Base-by-base conservation (phyloP, 1,140 invertebrate genomes). In the Hypothenemus hampei region DNA sequence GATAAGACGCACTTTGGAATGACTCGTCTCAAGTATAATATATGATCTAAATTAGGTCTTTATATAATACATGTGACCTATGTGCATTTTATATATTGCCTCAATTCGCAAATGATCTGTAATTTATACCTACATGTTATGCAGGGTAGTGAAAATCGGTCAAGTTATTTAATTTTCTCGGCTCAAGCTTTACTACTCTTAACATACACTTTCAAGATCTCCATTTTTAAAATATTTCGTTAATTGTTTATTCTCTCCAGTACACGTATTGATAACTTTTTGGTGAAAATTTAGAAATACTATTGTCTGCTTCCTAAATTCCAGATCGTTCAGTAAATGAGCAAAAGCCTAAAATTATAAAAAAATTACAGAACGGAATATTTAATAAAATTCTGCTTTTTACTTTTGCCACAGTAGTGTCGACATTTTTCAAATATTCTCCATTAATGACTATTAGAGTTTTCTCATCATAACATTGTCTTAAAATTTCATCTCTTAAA, bases 371-470 rank as follows among this genome's bases (percentile, higher is more conserved):
- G 7, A 39, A 3, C 4, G 16, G 16, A 13, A 39, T 1, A 13
- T 20, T 43, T 8, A 22, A 43, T 11, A 23, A 23, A 2, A 20
- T 26, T 46, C 3, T 13, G 6, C 1, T 29, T 2, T 26, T 61
- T 54, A 65, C 63, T 51, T 58, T 65, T 15, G 60, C 80, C 75
- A 26, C 75, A 73, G 65, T 78, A 73, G 13, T 76, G 65, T 69
- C 83, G 82, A 64, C 78, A 77, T 72, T 91, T 81, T 53, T 52
- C 10, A 65, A 45, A 62, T 81, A 77, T 44, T 73, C 67, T 4
- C 84, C 84, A 61, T 83, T 79, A 18, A 87, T 69, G 29, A 86
- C 68, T 33, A 86, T 75, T 4, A 72, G 54, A 29, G 64, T 66
- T n/a, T 61, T 50, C 22, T 59, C 53, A 7, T 26, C 26, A 5